phyloP scores from a whole-genome alignment of 2,113 vertebrate species.

The Triplophysa dalaica region DNA sequence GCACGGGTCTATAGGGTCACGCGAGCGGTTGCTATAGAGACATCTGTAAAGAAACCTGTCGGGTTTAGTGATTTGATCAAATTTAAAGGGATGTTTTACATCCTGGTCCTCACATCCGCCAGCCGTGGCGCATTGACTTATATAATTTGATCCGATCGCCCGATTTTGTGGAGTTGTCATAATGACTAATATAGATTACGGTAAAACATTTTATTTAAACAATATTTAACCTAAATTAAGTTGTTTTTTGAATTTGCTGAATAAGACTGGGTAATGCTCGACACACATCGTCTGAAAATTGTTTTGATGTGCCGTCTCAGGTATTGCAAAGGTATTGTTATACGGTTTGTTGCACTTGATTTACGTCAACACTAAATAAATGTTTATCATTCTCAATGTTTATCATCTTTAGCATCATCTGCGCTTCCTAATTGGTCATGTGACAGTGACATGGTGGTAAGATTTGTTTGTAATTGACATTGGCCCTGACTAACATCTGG shows the following conservation, averaged over 20 bases:
- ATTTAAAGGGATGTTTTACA: conserved; percentile 57
- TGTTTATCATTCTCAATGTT: no score
- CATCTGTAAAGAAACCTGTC: neutral
- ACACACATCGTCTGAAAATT: no score
- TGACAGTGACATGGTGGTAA: neutral
- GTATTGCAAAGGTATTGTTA: neutral
- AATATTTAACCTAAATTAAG: no score
- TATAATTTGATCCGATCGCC: conserved; percentile 59
- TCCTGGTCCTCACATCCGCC: conserved; percentile 47
- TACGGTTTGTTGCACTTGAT: neutral
- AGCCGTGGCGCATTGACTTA: conserved; percentile 58
- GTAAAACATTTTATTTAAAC: no score
- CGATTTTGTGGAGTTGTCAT: neutral
- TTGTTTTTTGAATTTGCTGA: neutral
- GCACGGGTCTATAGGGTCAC: conserved; percentile 66
- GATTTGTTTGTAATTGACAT: conserved; percentile 14
- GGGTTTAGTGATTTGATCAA: conserved; percentile 20
- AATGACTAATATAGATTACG: neutral
- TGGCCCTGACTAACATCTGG: neutral
- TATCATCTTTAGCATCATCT: neutral
- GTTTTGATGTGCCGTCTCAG: neutral
- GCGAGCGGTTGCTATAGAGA: conserved; percentile 4
- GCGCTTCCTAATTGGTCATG: neutral
- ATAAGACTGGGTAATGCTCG: neutral
- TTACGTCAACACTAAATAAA: no score